phyloP scores from a whole-genome alignment of 2,113 vertebrate genomes.

The Heptranchias perlo region DNA sequence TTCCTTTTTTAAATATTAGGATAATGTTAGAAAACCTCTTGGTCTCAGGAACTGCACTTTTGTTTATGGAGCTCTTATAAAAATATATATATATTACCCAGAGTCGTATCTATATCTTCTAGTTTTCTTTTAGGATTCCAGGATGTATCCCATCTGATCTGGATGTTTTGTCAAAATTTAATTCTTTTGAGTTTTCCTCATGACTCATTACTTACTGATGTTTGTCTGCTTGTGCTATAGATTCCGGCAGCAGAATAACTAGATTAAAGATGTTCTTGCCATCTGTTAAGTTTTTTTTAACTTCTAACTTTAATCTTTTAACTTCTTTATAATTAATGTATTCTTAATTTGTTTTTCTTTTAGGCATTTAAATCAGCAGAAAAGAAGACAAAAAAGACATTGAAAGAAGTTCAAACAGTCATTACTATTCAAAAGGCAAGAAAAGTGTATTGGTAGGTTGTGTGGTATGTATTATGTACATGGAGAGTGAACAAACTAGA shows the following conservation, averaged over 20 bases:
- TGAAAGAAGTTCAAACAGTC: conserved; percentile 94
- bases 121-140: neutral
- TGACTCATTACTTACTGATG: neutral
- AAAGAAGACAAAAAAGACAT: conserved; percentile 92
- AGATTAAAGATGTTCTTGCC: neutral
- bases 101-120: neutral
- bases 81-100: neutral
- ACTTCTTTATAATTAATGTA: neutral
- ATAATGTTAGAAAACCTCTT: neutral
- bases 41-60: neutral
- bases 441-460: conserved; percentile 90
- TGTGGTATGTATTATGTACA: neutral
- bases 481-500: neutral
- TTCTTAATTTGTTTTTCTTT: neutral
- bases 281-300: neutral
- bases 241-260: neutral
- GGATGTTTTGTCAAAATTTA: neutral
- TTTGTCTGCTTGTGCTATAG: neutral
- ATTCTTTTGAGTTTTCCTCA: neutral
- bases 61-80: neutral
- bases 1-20: neutral
- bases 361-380: conserved; percentile 97
- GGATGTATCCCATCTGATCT: neutral
- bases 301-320: neutral
- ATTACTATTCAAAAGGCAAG: conserved; percentile 94